Conservation (phyloP, 2,888 invertebrate genomes). For the Neelides folsomi region DNA sequence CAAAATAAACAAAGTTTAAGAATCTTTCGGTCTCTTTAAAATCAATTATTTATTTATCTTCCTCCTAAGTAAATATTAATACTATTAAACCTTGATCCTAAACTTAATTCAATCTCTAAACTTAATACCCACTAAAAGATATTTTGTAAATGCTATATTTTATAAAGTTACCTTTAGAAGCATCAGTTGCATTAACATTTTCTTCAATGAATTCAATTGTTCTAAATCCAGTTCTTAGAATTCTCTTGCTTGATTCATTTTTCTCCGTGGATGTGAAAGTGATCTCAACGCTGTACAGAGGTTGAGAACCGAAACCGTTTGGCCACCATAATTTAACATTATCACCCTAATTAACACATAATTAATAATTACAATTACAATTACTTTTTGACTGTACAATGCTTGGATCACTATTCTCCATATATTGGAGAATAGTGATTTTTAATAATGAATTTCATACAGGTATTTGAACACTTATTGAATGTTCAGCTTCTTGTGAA, state of each 20-base stretch:
- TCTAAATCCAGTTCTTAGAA: constrained; percentile 67
- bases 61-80: too few species aligned
- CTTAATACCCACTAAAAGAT: too few species aligned
- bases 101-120: too few species aligned
- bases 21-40: too few species aligned
- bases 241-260: constrained; percentile 37
- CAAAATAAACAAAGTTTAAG: neutral
- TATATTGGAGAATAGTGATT: too few species aligned
- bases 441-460: too few species aligned
- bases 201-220: constrained; percentile 70
- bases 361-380: neutral
- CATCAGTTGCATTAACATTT: constrained; percentile 37
- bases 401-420: too few species aligned
- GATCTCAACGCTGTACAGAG: constrained; percentile 55
- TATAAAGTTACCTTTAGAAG: constrained; percentile 6
- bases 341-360: constrained; percentile 15
- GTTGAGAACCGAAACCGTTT: constrained; percentile 63
- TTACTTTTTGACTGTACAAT: neutral
- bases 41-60: too few species aligned
- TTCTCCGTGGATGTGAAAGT: constrained; percentile 36
- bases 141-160: too few species aligned
- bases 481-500: too few species aligned
- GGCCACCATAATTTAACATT: constrained; percentile 78
- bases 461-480: too few species aligned
- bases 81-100: too few species aligned